phyloP scores from a whole-genome alignment of 2,888 invertebrate genomes.

The Acrobasis repandana region DNA sequence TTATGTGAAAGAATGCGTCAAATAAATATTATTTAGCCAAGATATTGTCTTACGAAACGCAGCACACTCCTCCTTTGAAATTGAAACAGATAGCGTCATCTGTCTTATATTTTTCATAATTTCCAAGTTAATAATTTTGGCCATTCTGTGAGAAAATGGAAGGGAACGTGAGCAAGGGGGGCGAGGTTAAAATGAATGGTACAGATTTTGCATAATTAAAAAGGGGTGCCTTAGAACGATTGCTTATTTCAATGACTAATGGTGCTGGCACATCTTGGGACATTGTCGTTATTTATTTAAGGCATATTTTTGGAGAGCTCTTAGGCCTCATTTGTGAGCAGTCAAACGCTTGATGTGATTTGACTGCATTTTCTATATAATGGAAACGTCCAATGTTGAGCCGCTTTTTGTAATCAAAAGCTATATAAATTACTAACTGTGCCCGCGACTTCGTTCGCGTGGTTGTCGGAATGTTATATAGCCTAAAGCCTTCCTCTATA shows the following conservation, averaged over 20 bases:
- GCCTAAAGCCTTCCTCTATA: too few species aligned
- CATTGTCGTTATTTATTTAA: conserved; percentile 27
- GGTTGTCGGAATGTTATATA: too few species aligned
- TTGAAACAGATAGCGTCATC: conserved; percentile 66
- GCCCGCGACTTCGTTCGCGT: too few species aligned
- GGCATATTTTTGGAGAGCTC: conserved; percentile 2
- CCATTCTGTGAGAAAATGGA: conserved; percentile 52
- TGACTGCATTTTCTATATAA: too few species aligned
- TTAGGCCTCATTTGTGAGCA: too few species aligned
- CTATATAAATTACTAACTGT: too few species aligned
- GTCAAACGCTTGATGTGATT: too few species aligned
- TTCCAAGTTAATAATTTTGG: conserved; percentile 69
- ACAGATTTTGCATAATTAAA: conserved; percentile 80
- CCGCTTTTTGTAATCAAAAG: too few species aligned
- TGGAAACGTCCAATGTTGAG: too few species aligned
- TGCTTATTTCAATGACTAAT: conserved; percentile 76
- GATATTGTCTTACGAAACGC: conserved; percentile 7
- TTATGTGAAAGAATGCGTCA: too few species aligned
- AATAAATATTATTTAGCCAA: background rate
- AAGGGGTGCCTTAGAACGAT: conserved; percentile 69
- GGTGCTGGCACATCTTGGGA: conserved; percentile 40
- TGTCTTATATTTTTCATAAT: conserved; percentile 70
- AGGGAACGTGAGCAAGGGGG: conserved; percentile 32
- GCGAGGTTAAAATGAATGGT: conserved; percentile 58
- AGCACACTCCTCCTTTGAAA: conserved; percentile 39